Conservation (phyloP, 2,113 vertebrate genomes). For the Bagarius yarrelli region DNA sequence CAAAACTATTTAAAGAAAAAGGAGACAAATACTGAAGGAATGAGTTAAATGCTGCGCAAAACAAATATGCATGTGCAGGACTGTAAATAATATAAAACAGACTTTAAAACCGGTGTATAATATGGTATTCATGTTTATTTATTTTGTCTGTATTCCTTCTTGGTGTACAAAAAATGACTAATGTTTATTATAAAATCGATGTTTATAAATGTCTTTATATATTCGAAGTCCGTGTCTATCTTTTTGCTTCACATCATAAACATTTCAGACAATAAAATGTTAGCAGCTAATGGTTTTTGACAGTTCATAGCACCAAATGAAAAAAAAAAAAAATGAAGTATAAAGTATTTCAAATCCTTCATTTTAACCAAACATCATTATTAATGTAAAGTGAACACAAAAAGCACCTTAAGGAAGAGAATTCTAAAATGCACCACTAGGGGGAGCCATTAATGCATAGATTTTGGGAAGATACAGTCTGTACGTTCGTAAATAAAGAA, state of each 20-base stretch:
- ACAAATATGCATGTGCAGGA: slow-evolving; percentile 6
- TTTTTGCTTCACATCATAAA: neutral
- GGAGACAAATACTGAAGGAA: too few relatives aligned
- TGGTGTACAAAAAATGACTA: neutral
- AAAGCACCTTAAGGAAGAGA: too few relatives aligned
- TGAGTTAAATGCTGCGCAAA: too few relatives aligned
- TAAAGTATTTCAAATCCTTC: neutral
- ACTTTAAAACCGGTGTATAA: slow-evolving; percentile 24
- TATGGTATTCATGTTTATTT: slow-evolving; percentile 28
- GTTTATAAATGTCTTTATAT: slow-evolving; percentile 10
- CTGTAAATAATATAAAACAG: slow-evolving; percentile 34
- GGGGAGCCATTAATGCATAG: neutral
- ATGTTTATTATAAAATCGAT: neutral
- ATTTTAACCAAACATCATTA: neutral
- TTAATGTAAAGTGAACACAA: too few relatives aligned
- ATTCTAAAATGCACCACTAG: neutral
- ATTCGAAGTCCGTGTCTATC: neutral
- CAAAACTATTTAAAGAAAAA: neutral
- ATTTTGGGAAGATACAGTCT: neutral
- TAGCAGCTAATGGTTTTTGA: neutral
- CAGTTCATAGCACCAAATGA: slow-evolving; percentile 7
- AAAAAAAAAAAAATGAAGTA: neutral
- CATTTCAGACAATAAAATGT: neutral
- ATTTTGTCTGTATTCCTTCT: slow-evolving; percentile 38
- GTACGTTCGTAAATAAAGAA: neutral